Evolutionary conservation across 2,888 invertebrate genomes (phyloP).

Genomic region (Drosophila macrospina): DNA sequence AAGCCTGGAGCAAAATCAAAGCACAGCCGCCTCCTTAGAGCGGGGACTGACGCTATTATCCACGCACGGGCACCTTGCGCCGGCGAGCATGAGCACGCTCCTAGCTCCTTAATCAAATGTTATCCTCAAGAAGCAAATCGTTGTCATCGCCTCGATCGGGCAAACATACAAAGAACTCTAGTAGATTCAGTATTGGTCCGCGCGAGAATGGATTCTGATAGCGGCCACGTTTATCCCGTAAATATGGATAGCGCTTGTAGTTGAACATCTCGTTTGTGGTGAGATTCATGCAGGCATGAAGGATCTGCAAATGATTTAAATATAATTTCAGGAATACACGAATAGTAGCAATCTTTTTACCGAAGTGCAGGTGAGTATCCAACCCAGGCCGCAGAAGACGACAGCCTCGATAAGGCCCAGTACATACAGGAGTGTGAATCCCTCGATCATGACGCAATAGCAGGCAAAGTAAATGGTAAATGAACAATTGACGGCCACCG

Average conservation of each 20-base stretch:
- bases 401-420: conserved; percentile 93
- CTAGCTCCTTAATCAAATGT: conserved; percentile 85
- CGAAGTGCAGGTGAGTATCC: conserved; percentile 95
- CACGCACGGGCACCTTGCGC: conserved; percentile 77
- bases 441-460: conserved; percentile 93
- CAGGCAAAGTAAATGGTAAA: conserved; percentile 95
- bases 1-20: conserved; percentile 62
- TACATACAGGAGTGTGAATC: conserved; percentile 94
- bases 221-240: conserved; percentile 94
- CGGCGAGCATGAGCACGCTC: conserved; percentile 77
- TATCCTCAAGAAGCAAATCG: conserved; percentile 89
- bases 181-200: conserved; percentile 93
- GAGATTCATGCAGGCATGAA: conserved; percentile 96
- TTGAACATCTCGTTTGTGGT: conserved; percentile 98
- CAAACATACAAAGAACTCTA: conserved; percentile 95
- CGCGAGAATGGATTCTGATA: conserved; percentile 97
- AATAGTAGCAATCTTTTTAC: conserved; percentile 86
- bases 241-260: conserved; percentile 95
- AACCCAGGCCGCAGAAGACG: conserved; percentile 93
- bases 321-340: background rate
- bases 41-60: conserved; percentile 75
- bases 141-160: conserved; percentile 92
- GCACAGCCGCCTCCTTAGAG: conserved; percentile 58
- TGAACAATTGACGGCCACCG: conserved; percentile 94
- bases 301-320: conserved; percentile 87